Evolutionary conservation across 1,140 invertebrate genomes (phyloP).

Genomic region (Phymastichus coffea): DNA sequence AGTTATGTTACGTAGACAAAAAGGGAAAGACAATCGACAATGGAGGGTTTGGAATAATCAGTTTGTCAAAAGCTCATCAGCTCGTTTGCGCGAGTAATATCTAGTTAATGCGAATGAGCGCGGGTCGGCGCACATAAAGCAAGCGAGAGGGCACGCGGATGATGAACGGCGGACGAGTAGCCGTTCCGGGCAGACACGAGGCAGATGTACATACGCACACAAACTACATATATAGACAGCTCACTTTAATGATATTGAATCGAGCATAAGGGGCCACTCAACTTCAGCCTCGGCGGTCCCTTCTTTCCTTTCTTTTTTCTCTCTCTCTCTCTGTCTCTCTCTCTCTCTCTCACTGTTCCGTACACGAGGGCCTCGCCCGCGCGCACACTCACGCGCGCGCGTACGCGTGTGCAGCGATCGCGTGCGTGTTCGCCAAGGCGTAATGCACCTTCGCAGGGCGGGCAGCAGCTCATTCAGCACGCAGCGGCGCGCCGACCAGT

Average conservation of each 20-base stretch:
- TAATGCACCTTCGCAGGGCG: conserved; percentile 10
- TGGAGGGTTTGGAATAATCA: too few species aligned
- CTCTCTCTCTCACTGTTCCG: not conserved
- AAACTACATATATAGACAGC: too few species aligned
- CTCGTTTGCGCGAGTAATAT: too few species aligned
- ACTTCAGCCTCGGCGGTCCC: conserved; percentile 14
- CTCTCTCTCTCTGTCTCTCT: not conserved
- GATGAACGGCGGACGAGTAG: conserved; percentile 6
- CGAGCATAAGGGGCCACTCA: conserved; percentile 24
- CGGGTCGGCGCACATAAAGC: too few species aligned
- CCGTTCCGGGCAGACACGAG: conserved; percentile 19
- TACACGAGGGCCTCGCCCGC: too few species aligned
- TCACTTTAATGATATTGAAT: conserved; percentile 35
- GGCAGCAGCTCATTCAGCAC: conserved; percentile 5
- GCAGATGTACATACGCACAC: too few species aligned
- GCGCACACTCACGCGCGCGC: not conserved
- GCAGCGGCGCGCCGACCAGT: too few species aligned
- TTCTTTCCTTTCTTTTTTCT: not conserved
- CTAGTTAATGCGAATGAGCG: too few species aligned
- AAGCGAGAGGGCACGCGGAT: too few species aligned
- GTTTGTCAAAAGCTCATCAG: too few species aligned
- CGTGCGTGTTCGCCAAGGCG: not conserved
- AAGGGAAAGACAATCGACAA: too few species aligned
- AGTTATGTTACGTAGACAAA: too few species aligned
- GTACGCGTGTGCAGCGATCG: not conserved